Base-by-base conservation (phyloP, 2,113 vertebrate genomes). In the Sigmodon hispidus region DNA sequence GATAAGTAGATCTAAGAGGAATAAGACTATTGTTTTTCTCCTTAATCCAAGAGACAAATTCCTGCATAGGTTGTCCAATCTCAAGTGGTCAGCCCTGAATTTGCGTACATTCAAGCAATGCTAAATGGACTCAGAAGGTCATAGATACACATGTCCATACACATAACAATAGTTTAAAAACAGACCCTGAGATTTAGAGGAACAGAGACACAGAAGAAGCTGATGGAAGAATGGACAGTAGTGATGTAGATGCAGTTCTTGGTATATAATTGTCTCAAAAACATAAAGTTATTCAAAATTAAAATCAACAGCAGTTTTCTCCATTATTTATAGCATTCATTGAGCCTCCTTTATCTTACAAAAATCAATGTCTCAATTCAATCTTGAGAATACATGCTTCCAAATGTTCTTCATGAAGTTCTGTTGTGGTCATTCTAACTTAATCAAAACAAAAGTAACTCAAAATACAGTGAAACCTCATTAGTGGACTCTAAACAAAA, bases 401-500 rank as follows among this genome's bases (percentile, higher is more conserved):
- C 24, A 77, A 85, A 70, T 24, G 5, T 24, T 88, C 63, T 87
- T n/a, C 34, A 43, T 83, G 26, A 76, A 40, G 21, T 3, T 15
- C 34, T 36, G 17, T 15, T 17, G 12, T n/a, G 8, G 22, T 65
- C 43, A 59, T 19, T 79, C 36, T n/a, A 76, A 67, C 21, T 89
- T 61, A 88, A 70, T 81, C 77, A 91, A 50, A 92, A 93, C 36
- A 92, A 80, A 94, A 26, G 0, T 55, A 45, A 94, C 61, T 67
- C 59, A 34, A 65, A 92, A n/a, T n/a, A n/a, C n/a, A n/a, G n/a
- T n/a, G n/a, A n/a, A n/a, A n/a, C n/a, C n/a, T n/a, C n/a, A n/a
- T n/a, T n/a, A n/a, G n/a, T n/a, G n/a, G n/a, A n/a, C n/a, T n/a
- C n/a, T n/a, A n/a, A n/a, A n/a, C n/a, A n/a, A n/a, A n/a, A n/a